These are phyloP conservation scores for Epicauta chinensis DNA, from an alignment of 1,140 invertebrate species.

Conservation along the genomic window DNA sequence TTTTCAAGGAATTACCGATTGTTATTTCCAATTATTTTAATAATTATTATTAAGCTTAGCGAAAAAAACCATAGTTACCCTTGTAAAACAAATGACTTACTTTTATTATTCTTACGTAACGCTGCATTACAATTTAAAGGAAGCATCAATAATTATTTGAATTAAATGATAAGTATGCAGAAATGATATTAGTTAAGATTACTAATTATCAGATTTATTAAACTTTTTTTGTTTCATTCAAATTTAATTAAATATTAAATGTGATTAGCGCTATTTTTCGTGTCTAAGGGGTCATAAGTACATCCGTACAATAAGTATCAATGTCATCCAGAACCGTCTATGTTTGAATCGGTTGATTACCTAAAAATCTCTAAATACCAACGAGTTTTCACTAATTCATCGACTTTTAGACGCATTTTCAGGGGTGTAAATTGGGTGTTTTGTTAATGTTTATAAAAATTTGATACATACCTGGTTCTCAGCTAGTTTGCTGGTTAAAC, in stretches of 20 bases:
- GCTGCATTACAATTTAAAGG: background rate
- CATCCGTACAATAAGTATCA: slow-evolving; percentile 4
- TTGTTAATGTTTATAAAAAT: too few species aligned
- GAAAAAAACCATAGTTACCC: background rate
- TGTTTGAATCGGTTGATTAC: too few species aligned
- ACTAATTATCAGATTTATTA: too few species aligned
- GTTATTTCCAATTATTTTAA: background rate
- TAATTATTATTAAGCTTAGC: background rate
- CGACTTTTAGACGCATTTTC: too few species aligned
- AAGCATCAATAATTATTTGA: background rate
- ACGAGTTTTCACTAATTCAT: too few species aligned
- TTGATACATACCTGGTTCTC: slow-evolving; percentile 28
- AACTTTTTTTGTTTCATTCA: background rate
- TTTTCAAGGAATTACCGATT: too few species aligned
- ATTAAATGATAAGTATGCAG: background rate
- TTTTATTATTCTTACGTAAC: slow-evolving; percentile 14
- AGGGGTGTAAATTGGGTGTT: too few species aligned
- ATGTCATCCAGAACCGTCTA: background rate
- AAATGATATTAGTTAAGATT: too few species aligned
- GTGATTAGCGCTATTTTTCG: background rate
- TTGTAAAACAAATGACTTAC: slow-evolving; percentile 1
- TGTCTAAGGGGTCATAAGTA: slow-evolving; percentile 10
- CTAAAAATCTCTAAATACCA: too few species aligned
- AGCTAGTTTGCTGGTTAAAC: slow-evolving; percentile 26
- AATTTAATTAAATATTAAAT: background rate